Conservation (phyloP, 2,113 vertebrate species). For the Festucalex cinctus region DNA sequence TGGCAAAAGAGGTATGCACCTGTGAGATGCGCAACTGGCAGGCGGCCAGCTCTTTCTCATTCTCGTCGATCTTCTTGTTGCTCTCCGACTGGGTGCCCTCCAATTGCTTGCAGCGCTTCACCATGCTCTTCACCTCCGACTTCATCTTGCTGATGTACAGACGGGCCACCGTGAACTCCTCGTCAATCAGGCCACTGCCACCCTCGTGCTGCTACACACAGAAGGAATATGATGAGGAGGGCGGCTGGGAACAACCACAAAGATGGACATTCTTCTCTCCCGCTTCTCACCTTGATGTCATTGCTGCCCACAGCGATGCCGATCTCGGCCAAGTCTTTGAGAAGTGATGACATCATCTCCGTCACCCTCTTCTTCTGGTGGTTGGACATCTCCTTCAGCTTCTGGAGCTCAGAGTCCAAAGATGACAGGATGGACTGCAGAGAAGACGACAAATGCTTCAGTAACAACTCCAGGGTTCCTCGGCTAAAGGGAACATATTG, state of each 20-base stretch:
- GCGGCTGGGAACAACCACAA: background rate
- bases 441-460: slow-evolving; percentile 1
- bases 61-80: slow-evolving; percentile 95
- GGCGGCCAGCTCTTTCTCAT: slow-evolving; percentile 89
- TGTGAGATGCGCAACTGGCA: slow-evolving; percentile 94
- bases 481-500: background rate
- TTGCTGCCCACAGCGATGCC: slow-evolving; percentile 96
- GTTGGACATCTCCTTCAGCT: slow-evolving; percentile 97
- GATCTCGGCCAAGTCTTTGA: slow-evolving; percentile 95
- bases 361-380: slow-evolving; percentile 96
- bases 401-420: slow-evolving; percentile 95
- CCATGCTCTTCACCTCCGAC: slow-evolving; percentile 95
- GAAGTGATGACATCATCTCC: slow-evolving; percentile 96
- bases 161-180: slow-evolving; percentile 94
- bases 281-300: slow-evolving; percentile 84
- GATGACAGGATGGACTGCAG: slow-evolving; percentile 83
- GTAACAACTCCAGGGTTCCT: background rate
- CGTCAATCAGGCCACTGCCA: slow-evolving; percentile 91
- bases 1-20: slow-evolving; percentile 53
- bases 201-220: slow-evolving; percentile 81
- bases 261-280: background rate
- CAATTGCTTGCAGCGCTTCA: slow-evolving; percentile 91
- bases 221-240: background rate
- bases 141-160: slow-evolving; percentile 98
- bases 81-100: slow-evolving; percentile 89